Conservation (phyloP, 2,888 invertebrate genomes). For the Seira ritae region DNA sequence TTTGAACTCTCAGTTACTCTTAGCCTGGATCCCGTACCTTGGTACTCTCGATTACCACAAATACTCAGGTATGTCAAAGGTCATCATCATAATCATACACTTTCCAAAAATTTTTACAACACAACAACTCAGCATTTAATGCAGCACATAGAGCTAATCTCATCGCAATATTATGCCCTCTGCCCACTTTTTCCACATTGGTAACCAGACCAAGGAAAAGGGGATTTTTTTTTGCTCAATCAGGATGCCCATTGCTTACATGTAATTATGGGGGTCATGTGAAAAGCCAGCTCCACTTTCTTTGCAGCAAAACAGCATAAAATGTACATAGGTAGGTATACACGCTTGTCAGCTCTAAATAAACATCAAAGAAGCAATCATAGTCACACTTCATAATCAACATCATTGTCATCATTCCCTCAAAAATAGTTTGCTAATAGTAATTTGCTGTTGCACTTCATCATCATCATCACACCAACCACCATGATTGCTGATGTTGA, state of each 20-base stretch:
- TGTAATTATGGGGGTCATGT: constrained; percentile 63
- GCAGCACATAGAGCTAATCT: too few species aligned
- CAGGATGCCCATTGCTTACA: constrained; percentile 24
- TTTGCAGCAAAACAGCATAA: too few species aligned
- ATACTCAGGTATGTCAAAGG: constrained; percentile 94
- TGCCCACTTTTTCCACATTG: too few species aligned
- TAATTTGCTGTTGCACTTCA: not conserved
- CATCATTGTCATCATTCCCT: not conserved
- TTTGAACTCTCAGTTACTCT: constrained; percentile 93
- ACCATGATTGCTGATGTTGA: not conserved
- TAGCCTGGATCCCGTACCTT: constrained; percentile 89
- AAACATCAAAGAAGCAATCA: not conserved
- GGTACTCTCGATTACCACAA: constrained; percentile 91
- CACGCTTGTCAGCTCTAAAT: not conserved
- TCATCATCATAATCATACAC: too few species aligned
- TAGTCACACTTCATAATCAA: not conserved
- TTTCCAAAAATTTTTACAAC: too few species aligned
- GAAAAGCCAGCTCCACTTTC: constrained; percentile 49
- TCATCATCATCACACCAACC: not conserved
- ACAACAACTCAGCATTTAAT: too few species aligned
- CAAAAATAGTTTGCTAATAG: not conserved
- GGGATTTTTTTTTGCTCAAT: constrained; percentile 9
- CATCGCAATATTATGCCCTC: too few species aligned
- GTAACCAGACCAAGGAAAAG: too few species aligned
- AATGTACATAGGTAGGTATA: too few species aligned